Percentiles rank a stretch among this genome's conserved stretches.
Conservation (phyloP, 2,797 vertebrate genomes). For the Sebastes paucispinis region DNA sequence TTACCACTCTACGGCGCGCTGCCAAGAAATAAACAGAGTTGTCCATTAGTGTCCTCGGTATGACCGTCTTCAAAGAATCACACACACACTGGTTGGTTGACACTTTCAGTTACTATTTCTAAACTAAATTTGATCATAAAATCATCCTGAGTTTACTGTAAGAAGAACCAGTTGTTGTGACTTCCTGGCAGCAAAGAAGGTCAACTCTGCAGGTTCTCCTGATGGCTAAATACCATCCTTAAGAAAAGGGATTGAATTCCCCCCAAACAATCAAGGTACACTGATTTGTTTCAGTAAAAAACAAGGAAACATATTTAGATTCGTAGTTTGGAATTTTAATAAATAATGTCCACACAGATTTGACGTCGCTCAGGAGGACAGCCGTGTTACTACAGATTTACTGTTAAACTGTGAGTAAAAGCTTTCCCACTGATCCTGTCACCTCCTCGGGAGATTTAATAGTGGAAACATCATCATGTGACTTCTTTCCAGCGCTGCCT, state of each 20-base stretch:
- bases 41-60: conserved; percentile 25
- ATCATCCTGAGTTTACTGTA: not conserved
- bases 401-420: not conserved
- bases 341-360: not conserved
- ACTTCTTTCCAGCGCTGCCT: not conserved
- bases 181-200: not conserved
- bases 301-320: not conserved
- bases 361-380: not conserved
- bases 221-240: not conserved
- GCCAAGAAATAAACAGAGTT: conserved; percentile 39
- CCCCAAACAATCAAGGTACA: not conserved
- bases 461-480: not conserved
- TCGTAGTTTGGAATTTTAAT: not conserved
- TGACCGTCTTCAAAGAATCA: conserved; percentile 28
- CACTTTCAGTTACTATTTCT: not conserved
- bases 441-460: not conserved
- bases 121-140: not conserved
- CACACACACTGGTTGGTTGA: not conserved
- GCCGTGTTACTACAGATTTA: not conserved
- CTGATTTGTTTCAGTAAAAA: not conserved
- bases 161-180: not conserved
- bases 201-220: not conserved
- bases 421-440: not conserved
- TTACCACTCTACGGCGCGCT: conserved; percentile 7
- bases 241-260: too few relatives aligned